These are phyloP conservation scores for Enhydra lutris DNA, from an alignment of 2,113 vertebrate species.

Conservation along the genomic window DNA sequence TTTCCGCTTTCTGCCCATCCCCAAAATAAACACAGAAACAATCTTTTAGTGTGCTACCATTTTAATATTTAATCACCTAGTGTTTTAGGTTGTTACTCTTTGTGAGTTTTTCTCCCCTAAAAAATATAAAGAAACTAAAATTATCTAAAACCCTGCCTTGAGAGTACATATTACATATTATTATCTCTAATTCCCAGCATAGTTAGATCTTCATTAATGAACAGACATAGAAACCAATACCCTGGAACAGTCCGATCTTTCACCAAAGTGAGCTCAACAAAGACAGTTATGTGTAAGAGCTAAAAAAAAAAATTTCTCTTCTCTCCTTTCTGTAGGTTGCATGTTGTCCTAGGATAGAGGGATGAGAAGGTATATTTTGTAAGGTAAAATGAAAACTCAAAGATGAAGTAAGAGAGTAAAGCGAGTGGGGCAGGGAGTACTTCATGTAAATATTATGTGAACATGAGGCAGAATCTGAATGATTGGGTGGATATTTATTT, in stretches of 20 bases:
- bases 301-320: background rate
- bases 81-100: background rate
- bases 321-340: background rate
- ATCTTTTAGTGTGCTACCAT: background rate
- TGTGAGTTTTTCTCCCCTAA: background rate
- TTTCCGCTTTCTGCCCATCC: background rate
- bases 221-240: background rate
- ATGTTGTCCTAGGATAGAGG: background rate
- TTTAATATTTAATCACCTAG: background rate
- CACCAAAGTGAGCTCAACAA: background rate
- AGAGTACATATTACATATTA: background rate
- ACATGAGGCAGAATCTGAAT: background rate
- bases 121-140: background rate
- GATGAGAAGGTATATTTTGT: conserved; percentile 11
- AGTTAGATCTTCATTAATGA: background rate
- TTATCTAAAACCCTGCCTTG: background rate
- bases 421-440: background rate
- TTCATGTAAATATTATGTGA: background rate
- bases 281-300: background rate
- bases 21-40: background rate
- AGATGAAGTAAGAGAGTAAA: background rate
- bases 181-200: background rate
- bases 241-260: background rate
- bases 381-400: conserved; percentile 5
- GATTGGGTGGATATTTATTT: background rate